phyloP scores from a whole-genome alignment of 2,113 vertebrate genomes.

The Tauraco erythrolophus region DNA sequence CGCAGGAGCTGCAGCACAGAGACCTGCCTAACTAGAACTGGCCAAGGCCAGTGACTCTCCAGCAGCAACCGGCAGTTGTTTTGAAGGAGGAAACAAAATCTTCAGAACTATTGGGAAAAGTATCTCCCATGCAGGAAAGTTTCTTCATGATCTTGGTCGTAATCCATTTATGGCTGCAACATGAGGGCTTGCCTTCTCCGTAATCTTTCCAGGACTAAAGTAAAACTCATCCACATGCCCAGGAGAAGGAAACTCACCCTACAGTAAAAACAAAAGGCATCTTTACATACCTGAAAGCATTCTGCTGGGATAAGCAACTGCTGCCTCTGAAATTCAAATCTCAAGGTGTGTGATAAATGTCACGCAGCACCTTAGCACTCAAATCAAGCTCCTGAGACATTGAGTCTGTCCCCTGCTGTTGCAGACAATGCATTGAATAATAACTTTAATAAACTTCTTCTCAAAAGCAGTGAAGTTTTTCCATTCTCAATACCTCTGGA shows the following conservation, averaged over 20 bases:
- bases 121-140: not conserved
- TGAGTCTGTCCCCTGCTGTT: not conserved
- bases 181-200: not conserved
- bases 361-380: not conserved
- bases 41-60: not conserved
- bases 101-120: not conserved
- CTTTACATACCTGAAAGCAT: not conserved
- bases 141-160: not conserved
- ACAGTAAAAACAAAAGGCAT: not conserved
- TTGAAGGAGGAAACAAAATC: not conserved
- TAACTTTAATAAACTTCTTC: not conserved
- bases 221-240: conserved; percentile 17
- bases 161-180: not conserved
- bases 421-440: not conserved
- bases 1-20: not conserved
- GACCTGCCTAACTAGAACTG: not conserved
- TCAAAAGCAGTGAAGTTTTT: conserved; percentile 10
- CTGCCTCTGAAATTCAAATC: conserved; percentile 49
- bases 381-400: conserved; percentile 16
- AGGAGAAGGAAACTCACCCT: conserved; percentile 35
- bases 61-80: not conserved
- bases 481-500: not conserved
- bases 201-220: not conserved
- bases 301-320: not conserved
- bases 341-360: conserved; percentile 19